These are phyloP conservation scores for Yasuhikotakia modesta DNA, from an alignment of 2,797 vertebrate genomes.

Conservation along the genomic window DNA sequence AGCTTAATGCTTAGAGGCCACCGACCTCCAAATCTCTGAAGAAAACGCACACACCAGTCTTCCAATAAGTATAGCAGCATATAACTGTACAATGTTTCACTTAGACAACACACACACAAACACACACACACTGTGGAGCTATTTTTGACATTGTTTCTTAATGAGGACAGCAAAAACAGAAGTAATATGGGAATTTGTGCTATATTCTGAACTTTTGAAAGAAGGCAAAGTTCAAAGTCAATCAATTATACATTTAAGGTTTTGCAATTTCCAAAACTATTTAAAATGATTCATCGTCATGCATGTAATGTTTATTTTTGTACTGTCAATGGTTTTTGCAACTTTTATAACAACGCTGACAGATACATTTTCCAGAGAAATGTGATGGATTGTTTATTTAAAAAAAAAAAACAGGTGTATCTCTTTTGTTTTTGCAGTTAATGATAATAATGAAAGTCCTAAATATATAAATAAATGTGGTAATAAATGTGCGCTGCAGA, in stretches of 20 bases:
- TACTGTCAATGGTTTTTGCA: not conserved
- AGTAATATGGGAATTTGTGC: not conserved
- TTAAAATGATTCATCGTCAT: not conserved
- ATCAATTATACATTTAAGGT: no score
- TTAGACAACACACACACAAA: slow-evolving; percentile 50
- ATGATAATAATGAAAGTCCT: slow-evolving; percentile 19
- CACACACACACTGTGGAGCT: slow-evolving; percentile 62
- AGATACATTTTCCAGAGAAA: not conserved
- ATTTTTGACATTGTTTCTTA: slow-evolving; percentile 39
- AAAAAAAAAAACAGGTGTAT: not conserved
- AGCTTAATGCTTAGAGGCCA: slow-evolving; percentile 82
- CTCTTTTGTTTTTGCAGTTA: slow-evolving; percentile 17
- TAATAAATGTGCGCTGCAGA: slow-evolving; percentile 28
- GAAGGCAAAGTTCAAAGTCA: not conserved
- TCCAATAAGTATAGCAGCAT: slow-evolving; percentile 75
- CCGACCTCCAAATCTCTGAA: slow-evolving; percentile 74
- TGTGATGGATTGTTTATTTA: not conserved
- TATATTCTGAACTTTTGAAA: not conserved
- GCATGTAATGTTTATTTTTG: not conserved
- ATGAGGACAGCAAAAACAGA: slow-evolving; percentile 10
- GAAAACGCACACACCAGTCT: slow-evolving; percentile 64
- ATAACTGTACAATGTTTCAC: slow-evolving; percentile 72
- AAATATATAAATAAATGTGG: not conserved
- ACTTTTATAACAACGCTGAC: not conserved
- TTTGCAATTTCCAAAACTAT: no score